Evolutionary conservation across 2,797 vertebrate species (phyloP).

Genomic region (Pelobates cultripes): DNA sequence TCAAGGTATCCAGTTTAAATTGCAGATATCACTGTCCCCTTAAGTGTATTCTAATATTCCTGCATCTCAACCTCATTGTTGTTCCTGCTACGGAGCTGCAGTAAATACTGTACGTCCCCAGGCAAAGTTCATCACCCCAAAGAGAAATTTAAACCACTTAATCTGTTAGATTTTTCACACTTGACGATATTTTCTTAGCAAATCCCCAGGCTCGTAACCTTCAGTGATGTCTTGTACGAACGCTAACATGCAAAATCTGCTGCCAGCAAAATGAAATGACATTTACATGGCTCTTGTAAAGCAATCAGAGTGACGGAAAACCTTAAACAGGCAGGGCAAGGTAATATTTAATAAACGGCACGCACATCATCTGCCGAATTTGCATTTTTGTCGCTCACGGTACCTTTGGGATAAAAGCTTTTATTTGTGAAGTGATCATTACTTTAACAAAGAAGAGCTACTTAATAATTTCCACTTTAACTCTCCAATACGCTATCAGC

Average conservation of each 20-base stretch:
- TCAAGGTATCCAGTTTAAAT: too few species aligned
- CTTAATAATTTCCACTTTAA: slow-evolving; percentile 84
- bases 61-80: not conserved
- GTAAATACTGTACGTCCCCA: slow-evolving; percentile 71
- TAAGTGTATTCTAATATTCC: not conserved
- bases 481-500: slow-evolving; percentile 79
- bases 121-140: slow-evolving; percentile 84
- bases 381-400: slow-evolving; percentile 88
- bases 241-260: slow-evolving; percentile 80
- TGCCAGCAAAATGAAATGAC: slow-evolving; percentile 83
- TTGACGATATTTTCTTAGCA: slow-evolving; percentile 85
- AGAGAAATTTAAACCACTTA: slow-evolving; percentile 92
- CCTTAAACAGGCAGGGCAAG: slow-evolving; percentile 84
- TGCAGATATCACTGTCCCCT: not conserved
- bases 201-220: slow-evolving; percentile 85
- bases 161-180: slow-evolving; percentile 87
- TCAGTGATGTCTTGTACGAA: slow-evolving; percentile 86
- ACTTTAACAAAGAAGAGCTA: slow-evolving; percentile 84
- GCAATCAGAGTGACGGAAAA: slow-evolving; percentile 79
- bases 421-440: slow-evolving; percentile 87
- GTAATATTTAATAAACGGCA: slow-evolving; percentile 98
- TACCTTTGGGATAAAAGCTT: slow-evolving; percentile 89
- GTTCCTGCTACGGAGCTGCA: slow-evolving; percentile 15
- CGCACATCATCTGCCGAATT: slow-evolving; percentile 96
- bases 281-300: slow-evolving; percentile 93